Conservation (phyloP, 2,797 vertebrate genomes). For the Miichthys miiuy region DNA sequence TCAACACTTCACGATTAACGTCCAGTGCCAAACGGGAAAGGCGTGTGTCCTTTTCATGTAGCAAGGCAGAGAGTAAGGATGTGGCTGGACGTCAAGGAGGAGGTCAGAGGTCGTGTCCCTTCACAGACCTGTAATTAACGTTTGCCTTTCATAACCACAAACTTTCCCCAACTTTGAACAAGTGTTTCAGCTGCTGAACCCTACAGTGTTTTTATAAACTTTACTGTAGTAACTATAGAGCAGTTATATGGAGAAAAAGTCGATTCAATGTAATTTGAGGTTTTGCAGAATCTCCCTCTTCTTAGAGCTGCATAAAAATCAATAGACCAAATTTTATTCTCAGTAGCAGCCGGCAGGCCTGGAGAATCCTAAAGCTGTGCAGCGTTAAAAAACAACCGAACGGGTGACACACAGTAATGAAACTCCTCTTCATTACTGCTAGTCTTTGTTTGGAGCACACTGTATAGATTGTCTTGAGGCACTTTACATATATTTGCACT, state of each 20-base stretch:
- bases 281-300: too few relatives aligned
- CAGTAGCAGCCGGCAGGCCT: not conserved
- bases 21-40: not conserved
- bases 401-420: not conserved
- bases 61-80: not conserved
- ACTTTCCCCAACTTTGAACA: not conserved
- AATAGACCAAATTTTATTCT: not conserved
- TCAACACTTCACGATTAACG: not conserved
- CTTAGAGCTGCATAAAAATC: not conserved
- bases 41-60: not conserved
- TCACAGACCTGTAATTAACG: not conserved
- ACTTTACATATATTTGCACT: not conserved
- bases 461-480: not conserved
- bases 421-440: not conserved
- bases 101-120: not conserved
- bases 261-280: not conserved
- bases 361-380: not conserved
- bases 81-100: not conserved
- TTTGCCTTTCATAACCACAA: not conserved
- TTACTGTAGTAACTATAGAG: not conserved
- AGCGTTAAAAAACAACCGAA: not conserved
- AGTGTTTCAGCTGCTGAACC: not conserved
- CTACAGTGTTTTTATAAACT: not conserved
- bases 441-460: not conserved
- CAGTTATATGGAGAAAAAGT: not conserved